A percentile compares a stretch with the other conserved stretches of the same genome.
These are phyloP conservation scores for Mythimna loreyi DNA, from an alignment of 2,888 invertebrate genomes.

Conservation along the genomic window DNA sequence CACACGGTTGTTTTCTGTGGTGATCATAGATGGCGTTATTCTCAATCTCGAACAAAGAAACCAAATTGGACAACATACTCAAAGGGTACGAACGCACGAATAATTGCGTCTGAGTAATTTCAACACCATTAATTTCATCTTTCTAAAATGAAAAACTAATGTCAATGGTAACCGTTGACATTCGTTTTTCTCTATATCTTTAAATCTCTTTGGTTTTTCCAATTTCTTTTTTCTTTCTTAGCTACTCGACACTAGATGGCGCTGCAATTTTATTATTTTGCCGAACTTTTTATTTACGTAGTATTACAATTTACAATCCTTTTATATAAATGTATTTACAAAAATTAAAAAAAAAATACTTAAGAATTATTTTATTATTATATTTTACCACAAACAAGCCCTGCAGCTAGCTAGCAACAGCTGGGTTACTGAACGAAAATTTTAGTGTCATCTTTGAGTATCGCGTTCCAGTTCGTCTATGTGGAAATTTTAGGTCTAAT, in stretches of 20 bases:
- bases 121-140: neutral
- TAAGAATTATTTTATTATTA: too few relatives aligned
- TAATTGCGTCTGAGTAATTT: neutral
- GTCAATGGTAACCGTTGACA: neutral
- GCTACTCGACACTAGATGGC: constrained; percentile 56
- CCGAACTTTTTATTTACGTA: too few relatives aligned
- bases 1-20: fast-evolving
- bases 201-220: too few relatives aligned
- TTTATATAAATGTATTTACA: too few relatives aligned
- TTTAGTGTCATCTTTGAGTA: neutral
- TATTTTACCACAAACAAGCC: constrained; percentile 26
- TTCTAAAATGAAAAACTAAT: neutral
- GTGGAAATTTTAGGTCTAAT: neutral
- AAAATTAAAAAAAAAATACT: too few relatives aligned
- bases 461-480: neutral
- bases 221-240: too few relatives aligned
- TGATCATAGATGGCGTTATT: constrained; percentile 23
- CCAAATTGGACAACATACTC: neutral
- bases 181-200: too few relatives aligned
- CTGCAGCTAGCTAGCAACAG: neutral
- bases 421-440: constrained; percentile 15
- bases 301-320: too few relatives aligned
- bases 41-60: neutral
- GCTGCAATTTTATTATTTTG: too few relatives aligned
- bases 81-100: neutral